These are phyloP conservation scores for Jaculus jaculus DNA, from an alignment of 2,113 vertebrate genomes.

Conservation along the genomic window DNA sequence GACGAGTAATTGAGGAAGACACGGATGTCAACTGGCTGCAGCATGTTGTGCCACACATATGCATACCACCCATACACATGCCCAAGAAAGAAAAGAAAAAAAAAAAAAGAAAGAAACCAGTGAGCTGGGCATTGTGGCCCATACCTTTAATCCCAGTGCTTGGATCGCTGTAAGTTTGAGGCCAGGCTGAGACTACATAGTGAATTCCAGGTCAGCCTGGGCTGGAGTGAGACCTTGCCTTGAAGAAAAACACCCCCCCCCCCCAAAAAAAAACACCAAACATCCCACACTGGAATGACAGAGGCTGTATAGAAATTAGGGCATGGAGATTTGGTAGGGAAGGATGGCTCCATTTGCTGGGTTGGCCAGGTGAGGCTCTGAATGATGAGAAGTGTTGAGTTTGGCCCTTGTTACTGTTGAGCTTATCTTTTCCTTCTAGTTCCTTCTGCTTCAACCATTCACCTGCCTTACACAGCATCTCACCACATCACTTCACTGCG, in stretches of 20 bases:
- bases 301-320: background rate
- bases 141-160: too few relatives aligned
- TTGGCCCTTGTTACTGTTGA: background rate
- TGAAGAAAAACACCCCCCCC: too few relatives aligned
- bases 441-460: background rate
- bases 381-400: background rate
- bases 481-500: background rate
- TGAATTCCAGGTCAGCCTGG: too few relatives aligned
- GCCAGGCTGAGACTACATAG: too few relatives aligned
- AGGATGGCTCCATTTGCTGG: background rate
- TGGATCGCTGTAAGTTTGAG: too few relatives aligned
- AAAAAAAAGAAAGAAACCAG: too few relatives aligned
- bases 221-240: too few relatives aligned
- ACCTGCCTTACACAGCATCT: background rate
- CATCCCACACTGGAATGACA: background rate
- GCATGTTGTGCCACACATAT: background rate
- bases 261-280: too few relatives aligned
- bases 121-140: too few relatives aligned
- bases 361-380: background rate
- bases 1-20: too few relatives aligned
- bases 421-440: background rate
- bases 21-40: too few relatives aligned
- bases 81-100: background rate
- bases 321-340: background rate
- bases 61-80: background rate